Percentiles rank a stretch among this genome's conserved stretches.
These are phyloP conservation scores for Chloroceryle amazona DNA, from an alignment of 2,797 vertebrate genomes.

Conservation along the genomic window DNA sequence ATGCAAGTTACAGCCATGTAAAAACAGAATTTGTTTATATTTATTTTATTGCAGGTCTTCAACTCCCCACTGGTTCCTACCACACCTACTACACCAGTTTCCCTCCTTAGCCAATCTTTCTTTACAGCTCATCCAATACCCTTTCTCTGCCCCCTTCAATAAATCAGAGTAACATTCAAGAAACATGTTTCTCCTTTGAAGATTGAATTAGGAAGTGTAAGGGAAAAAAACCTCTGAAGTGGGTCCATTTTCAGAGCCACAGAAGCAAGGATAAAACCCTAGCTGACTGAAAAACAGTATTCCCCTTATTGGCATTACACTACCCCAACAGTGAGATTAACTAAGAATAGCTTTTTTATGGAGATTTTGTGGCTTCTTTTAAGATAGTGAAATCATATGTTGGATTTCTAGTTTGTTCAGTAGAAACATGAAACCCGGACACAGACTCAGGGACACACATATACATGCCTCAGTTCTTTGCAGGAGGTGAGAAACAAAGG, in stretches of 20 bases:
- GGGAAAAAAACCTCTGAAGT: background rate
- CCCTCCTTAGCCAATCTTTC: background rate
- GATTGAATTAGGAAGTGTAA: background rate
- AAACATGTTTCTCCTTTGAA: background rate
- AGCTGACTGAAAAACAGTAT: background rate
- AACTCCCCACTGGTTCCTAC: background rate
- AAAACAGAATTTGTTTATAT: background rate
- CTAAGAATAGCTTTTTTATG: background rate
- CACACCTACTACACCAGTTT: background rate
- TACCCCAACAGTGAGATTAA: background rate
- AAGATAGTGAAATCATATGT: background rate
- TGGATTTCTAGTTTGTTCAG: background rate
- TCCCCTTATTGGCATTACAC: background rate
- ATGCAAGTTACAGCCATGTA: background rate
- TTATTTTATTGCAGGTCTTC: background rate
- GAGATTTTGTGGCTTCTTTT: background rate
- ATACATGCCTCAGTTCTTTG: background rate
- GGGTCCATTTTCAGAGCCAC: background rate
- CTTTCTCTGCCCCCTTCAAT: background rate
- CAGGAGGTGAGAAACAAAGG: background rate
- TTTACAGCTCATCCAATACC: background rate
- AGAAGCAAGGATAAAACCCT: background rate
- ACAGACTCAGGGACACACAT: fast-evolving
- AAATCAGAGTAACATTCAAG: background rate
- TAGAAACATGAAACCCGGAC: background rate